phyloP scores from a whole-genome alignment of 64 coral and sea anemone genomes.

The Stichodactyla helianthus region DNA sequence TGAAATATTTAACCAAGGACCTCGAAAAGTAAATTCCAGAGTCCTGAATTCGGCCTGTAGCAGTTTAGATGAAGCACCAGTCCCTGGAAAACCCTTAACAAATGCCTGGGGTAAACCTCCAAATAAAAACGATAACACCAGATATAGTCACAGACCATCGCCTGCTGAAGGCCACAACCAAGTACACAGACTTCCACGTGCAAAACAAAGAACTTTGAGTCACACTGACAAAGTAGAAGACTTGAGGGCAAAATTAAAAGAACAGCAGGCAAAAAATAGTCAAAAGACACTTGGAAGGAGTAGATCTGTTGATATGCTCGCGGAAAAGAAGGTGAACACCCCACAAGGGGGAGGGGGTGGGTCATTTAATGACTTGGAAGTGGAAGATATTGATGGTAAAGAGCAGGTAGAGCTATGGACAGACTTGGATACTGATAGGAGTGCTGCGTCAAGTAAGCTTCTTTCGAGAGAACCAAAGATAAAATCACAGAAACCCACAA shows the following conservation, averaged over 20 bases:
- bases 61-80: neutral
- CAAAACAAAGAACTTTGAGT: constrained; percentile 65
- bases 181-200: neutral
- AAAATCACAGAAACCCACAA: constrained; percentile 68
- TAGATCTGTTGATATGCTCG: constrained; percentile 3
- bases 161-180: neutral
- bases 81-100: neutral
- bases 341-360: neutral
- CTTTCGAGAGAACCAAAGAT: constrained; percentile 58
- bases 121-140: neutral
- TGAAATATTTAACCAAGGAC: constrained; percentile 50
- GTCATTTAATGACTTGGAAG: neutral
- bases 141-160: neutral
- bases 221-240: constrained; percentile 63
- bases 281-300: constrained; percentile 7
- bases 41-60: neutral
- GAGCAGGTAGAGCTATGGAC: constrained; percentile 15
- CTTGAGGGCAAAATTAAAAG: constrained; percentile 1
- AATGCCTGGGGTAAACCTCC: constrained; percentile 9
- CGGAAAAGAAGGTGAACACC: neutral
- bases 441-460: constrained; percentile 44
- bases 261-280: neutral
- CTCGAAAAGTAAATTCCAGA: neutral
- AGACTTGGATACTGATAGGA: constrained; percentile 18
- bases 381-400: neutral